Percentiles rank a stretch among this genome's conserved stretches.
Conservation (phyloP, 2,113 vertebrate genomes). For the Galbula dea region DNA sequence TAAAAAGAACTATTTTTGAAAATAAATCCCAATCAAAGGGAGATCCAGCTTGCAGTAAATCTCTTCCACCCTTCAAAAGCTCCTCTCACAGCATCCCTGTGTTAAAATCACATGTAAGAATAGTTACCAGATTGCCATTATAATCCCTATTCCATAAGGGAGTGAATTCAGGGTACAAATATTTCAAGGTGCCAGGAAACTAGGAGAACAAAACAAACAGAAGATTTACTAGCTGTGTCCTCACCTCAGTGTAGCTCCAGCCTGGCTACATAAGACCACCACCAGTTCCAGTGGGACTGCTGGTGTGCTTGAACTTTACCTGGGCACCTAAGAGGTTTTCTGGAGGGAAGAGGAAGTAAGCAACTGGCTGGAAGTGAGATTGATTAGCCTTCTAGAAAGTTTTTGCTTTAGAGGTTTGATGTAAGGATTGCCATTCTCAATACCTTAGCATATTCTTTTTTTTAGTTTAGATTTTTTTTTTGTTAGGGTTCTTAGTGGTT, state of each 20-base stretch:
- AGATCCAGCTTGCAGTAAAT: neutral
- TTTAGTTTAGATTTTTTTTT: neutral
- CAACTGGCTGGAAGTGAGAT: neutral
- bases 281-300: neutral
- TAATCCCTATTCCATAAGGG: neutral
- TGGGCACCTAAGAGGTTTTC: neutral
- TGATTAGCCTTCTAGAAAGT: neutral
- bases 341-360: neutral
- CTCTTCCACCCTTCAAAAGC: neutral
- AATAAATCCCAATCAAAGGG: neutral
- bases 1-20: neutral
- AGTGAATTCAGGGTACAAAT: neutral
- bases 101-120: neutral
- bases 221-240: neutral
- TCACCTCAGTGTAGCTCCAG: neutral
- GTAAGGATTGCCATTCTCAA: neutral
- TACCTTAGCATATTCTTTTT: neutral
- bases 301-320: neutral
- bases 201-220: neutral
- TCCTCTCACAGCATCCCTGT: neutral
- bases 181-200: neutral
- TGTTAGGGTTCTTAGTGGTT: neutral
- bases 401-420: neutral
- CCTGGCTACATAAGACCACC: neutral
- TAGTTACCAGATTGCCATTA: neutral